These are phyloP conservation scores for Periophthalmodon schlosseri DNA, from an alignment of 2,113 vertebrate species.

Conservation along the genomic window DNA sequence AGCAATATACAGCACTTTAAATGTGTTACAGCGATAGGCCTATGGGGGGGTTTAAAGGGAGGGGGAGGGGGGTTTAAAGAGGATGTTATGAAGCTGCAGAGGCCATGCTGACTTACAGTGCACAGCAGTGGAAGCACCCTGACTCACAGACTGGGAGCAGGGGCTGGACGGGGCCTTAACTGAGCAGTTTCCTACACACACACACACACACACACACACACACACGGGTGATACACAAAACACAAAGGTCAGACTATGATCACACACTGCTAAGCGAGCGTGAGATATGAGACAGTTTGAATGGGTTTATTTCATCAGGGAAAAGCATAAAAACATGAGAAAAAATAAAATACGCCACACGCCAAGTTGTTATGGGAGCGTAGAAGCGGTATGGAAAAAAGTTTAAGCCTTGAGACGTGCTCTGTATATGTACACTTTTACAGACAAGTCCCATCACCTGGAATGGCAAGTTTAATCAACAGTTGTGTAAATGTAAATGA, in stretches of 20 bases:
- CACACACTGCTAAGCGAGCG: slow-evolving; percentile 1
- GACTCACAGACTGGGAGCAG: slow-evolving; percentile 69
- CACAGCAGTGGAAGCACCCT: slow-evolving; percentile 64
- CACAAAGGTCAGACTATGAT: slow-evolving; percentile 19
- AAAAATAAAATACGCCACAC: background rate
- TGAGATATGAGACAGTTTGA: background rate
- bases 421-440: background rate
- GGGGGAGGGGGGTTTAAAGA: background rate
- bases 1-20: background rate
- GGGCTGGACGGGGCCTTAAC: slow-evolving; percentile 74
- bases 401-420: background rate
- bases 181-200: slow-evolving; percentile 65
- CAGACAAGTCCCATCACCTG: background rate
- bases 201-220: slow-evolving; percentile 12
- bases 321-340: background rate
- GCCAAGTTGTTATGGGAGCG: background rate
- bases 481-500: background rate
- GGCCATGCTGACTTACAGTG: slow-evolving; percentile 73
- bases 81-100: slow-evolving; percentile 12
- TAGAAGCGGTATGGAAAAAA: background rate
- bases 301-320: background rate
- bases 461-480: background rate
- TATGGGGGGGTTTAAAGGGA: background rate
- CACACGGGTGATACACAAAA: slow-evolving; percentile 5
- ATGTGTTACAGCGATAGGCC: background rate